Percentiles rank a stretch among this genome's conserved stretches.
These are phyloP conservation scores for Cydia pomonella DNA, from an alignment of 1,140 invertebrate genomes.

Conservation along the genomic window DNA sequence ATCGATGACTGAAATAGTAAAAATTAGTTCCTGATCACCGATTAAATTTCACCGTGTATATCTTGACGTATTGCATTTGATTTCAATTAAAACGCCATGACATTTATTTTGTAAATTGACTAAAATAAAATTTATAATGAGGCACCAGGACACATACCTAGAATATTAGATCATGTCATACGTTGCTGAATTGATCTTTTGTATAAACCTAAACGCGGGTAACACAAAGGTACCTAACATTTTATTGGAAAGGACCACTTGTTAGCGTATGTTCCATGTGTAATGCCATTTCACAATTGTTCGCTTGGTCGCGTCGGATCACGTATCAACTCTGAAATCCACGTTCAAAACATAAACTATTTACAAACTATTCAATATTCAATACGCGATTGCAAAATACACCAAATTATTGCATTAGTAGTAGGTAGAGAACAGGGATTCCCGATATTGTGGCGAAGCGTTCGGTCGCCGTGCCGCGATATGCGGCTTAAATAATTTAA, in stretches of 20 bases:
- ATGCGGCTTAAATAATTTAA: constrained; percentile 81
- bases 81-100: too few species aligned
- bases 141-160: too few species aligned
- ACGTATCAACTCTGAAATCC: constrained; percentile 74
- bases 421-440: constrained; percentile 77
- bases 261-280: constrained; percentile 70
- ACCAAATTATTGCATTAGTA: constrained; percentile 81
- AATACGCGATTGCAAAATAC: constrained; percentile 80
- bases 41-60: too few species aligned
- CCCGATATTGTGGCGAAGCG: constrained; percentile 79
- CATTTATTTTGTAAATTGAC: too few species aligned
- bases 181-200: constrained; percentile 45
- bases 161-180: not conserved
- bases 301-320: constrained; percentile 61
- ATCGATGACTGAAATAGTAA: too few species aligned
- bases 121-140: too few species aligned
- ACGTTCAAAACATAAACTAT: constrained; percentile 79
- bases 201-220: constrained; percentile 67
- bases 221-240: constrained; percentile 65
- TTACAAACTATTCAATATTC: constrained; percentile 79
- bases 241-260: constrained; percentile 68
- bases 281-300: constrained; percentile 73
- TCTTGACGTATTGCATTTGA: too few species aligned
- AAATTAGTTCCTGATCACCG: too few species aligned
- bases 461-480: constrained; percentile 71